Percentiles rank a stretch among this genome's conserved stretches.
Evolutionary conservation across 1,140 invertebrate genomes (phyloP).

Genomic region (Magallana angulata): DNA sequence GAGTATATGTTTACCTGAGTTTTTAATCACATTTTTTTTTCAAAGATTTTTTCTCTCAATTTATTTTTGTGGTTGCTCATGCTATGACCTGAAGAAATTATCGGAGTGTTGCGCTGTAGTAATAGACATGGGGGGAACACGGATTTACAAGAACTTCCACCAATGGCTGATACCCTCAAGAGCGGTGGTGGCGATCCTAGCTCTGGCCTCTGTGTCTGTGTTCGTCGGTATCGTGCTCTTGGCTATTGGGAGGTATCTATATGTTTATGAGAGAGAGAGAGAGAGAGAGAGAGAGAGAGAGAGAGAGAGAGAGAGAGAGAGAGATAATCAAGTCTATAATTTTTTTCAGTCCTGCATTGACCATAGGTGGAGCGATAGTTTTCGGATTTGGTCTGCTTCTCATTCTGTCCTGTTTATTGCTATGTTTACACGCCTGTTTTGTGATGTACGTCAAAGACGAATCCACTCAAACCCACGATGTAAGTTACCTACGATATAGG

Average conservation of each 20-base stretch:
- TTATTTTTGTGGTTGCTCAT: no score
- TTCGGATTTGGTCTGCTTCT: conserved; percentile 60
- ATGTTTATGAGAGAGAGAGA: no score
- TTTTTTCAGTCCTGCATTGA: conserved; percentile 48
- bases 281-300: no score
- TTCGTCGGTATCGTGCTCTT: conserved; percentile 58
- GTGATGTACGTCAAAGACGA: conserved; percentile 60
- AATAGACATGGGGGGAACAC: conserved; percentile 1
- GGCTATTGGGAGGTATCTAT: conserved; percentile 52
- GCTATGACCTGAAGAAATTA: no score
- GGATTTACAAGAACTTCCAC: conserved; percentile 48
- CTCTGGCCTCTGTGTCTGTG: conserved; percentile 48
- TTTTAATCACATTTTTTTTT: no score
- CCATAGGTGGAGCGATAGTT: conserved; percentile 56
- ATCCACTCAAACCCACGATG: conserved; percentile 62
- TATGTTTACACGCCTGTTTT: conserved; percentile 67
- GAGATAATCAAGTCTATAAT: not conserved
- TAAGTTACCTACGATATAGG: not conserved
- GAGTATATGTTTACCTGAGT: no score
- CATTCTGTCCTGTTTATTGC: conserved; percentile 55
- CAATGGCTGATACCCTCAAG: conserved; percentile 55
- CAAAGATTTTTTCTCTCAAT: no score
- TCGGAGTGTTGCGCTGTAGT: no score
- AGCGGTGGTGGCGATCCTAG: conserved; percentile 54
- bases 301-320: no score